A percentile compares a stretch with the other conserved stretches of the same genome.
Conservation (phyloP, 2,888 invertebrate species). For the Clusia tigrina region DNA sequence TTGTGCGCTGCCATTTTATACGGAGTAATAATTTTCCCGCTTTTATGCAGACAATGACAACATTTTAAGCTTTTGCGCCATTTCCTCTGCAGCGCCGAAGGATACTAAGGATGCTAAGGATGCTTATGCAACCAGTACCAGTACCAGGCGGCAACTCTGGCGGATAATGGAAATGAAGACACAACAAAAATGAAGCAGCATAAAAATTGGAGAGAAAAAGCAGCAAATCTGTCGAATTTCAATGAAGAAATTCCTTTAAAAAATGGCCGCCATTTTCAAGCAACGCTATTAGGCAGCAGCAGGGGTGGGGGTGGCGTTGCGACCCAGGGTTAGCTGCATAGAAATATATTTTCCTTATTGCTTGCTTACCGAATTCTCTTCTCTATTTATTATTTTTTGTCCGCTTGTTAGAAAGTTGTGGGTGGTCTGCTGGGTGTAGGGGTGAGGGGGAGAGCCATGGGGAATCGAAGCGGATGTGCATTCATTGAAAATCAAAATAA, state of each 20-base stretch:
- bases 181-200: neutral
- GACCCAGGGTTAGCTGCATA: no score
- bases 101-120: no score
- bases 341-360: neutral
- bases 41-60: neutral
- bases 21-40: neutral
- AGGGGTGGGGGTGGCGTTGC: neutral
- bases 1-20: neutral
- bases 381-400: no score
- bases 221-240: conserved; percentile 7
- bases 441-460: no score
- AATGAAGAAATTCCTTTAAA: conserved; percentile 8
- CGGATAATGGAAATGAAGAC: conserved; percentile 4
- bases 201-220: no score
- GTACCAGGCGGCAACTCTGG: neutral
- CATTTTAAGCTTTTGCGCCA: conserved; percentile 7
- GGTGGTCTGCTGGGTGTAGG: no score
- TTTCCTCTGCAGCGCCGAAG: neutral
- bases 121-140: no score
- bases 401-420: no score
- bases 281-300: neutral
- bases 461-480: neutral
- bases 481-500: conserved; percentile 5
- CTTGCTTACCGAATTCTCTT: no score
- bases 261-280: neutral